A percentile compares a stretch with the other conserved stretches of the same genome.
Conservation (phyloP, 2,113 vertebrate species). For the Lamprologus sp. region DNA sequence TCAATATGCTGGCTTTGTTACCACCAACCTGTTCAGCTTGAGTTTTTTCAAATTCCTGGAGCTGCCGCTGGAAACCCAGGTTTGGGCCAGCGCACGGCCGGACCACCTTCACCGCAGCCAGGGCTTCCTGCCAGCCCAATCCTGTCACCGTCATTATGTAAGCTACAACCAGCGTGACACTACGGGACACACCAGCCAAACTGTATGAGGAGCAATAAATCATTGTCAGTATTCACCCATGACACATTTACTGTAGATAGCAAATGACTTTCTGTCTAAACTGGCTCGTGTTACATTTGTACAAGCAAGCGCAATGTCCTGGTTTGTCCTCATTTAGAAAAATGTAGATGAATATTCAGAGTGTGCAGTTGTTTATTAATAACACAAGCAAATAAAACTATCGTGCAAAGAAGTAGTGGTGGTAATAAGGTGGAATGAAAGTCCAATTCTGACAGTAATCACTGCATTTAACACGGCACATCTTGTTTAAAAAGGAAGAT, state of each 20-base stretch:
- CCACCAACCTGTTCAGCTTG: slow-evolving; percentile 78
- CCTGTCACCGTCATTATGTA: slow-evolving; percentile 94
- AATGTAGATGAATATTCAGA: background rate
- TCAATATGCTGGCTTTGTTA: background rate
- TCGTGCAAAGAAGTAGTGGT: background rate
- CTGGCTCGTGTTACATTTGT: background rate
- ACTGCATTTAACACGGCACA: background rate
- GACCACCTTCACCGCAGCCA: slow-evolving; percentile 78
- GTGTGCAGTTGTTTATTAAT: background rate
- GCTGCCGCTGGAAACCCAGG: slow-evolving; percentile 88
- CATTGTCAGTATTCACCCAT: background rate
- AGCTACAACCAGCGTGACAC: slow-evolving; percentile 89
- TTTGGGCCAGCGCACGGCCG: slow-evolving; percentile 90
- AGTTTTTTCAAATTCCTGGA: slow-evolving; percentile 83
- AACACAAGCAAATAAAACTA: background rate
- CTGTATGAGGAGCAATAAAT: slow-evolving; percentile 52
- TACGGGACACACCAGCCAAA: slow-evolving; percentile 92
- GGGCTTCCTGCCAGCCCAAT: slow-evolving; percentile 88
- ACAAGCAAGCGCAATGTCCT: background rate
- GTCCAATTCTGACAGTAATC: background rate
- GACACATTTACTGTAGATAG: background rate
- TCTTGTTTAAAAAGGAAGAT: background rate
- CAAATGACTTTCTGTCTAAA: background rate
- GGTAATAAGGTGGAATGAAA: background rate
- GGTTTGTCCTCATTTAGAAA: background rate